Conservation (phyloP, 2,797 vertebrate genomes). For the Lepilemur septentrionalis region DNA sequence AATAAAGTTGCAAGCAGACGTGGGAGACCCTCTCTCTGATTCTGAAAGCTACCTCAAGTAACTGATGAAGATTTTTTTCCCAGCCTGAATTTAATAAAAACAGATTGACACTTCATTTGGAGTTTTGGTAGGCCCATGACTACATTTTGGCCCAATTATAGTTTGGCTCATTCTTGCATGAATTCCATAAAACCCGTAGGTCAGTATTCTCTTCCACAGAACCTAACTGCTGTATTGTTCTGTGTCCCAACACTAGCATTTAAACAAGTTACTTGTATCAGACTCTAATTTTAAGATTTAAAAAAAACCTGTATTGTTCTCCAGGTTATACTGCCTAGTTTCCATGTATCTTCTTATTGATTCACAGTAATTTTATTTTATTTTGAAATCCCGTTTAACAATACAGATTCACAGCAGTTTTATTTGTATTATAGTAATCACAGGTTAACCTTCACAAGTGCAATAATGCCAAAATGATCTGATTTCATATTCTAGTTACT, state of each 20-base stretch:
- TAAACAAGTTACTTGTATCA: constrained; percentile 26
- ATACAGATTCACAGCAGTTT: constrained; percentile 25
- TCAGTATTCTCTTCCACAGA: background rate
- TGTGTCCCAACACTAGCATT: background rate
- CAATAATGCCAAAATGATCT: background rate
- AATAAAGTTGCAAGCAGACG: constrained; percentile 7
- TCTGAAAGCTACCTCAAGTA: constrained; percentile 3
- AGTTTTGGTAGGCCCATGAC: constrained; percentile 29
- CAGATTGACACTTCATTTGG: constrained; percentile 2
- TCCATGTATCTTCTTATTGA: constrained; percentile 5
- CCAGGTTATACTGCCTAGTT: background rate
- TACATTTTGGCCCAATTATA: background rate
- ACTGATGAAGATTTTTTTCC: background rate
- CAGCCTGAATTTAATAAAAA: constrained; percentile 23
- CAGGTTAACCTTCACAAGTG: constrained; percentile 44
- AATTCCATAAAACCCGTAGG: background rate
- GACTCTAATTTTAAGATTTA: constrained; percentile 29
- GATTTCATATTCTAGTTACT: background rate
- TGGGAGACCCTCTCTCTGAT: background rate
- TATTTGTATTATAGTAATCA: background rate
- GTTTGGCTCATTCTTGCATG: background rate
- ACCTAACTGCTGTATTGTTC: background rate
- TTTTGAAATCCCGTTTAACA: background rate
- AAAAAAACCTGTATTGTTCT: constrained; percentile 18
- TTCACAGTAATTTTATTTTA: background rate